Base-by-base conservation (phyloP, 2,797 vertebrate species). In the Syngnathus acus region DNA sequence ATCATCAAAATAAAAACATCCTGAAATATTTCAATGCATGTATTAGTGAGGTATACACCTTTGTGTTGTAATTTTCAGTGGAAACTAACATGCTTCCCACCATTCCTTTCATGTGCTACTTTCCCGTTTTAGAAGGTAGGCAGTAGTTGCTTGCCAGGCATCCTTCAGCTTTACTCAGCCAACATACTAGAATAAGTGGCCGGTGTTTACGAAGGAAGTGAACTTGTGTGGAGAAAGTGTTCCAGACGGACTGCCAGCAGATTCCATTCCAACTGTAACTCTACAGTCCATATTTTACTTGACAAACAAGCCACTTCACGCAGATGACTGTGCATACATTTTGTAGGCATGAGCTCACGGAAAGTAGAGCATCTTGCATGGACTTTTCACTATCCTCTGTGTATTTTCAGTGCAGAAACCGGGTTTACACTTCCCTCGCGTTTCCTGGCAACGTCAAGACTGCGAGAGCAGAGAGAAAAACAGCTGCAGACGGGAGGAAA, bases 401-500 rank as follows among this genome's bases (percentile, higher is more conserved):
- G 38, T 19, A 87, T 43, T 62, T 62, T 14, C 60, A 62, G 83
- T 89, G 88, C 86, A 90, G 90, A 92, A 90, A 91, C 92, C 92
- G 90, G 91, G 89, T 87, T 55, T 92, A 92, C 88, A 43, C 74
- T 70, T 43, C 14, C 87, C 90, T 90, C 90, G 83, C 78, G 84
- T 90, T 89, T 89, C 90, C 92, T 92, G 92, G 91, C 91, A 79
- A 83, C 77, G 53, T 72, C 74, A 69, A 86, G 78, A 76, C 67
- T 86, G 32, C 32, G 89, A 91, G 90, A 88, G 87, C 87, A 82
- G 86, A 90, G 90, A 90, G 76, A 85, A 86, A 82, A 83, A 89
- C 92, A 93, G 92, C 93, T 93, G 93, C 90, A 91, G 90, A 89
- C 88, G 68, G 80, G 89, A 90, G 93, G 93, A 91, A 92, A 92